These are phyloP conservation scores for Acrobasis consociella DNA, from an alignment of 2,888 invertebrate species.

Conservation along the genomic window DNA sequence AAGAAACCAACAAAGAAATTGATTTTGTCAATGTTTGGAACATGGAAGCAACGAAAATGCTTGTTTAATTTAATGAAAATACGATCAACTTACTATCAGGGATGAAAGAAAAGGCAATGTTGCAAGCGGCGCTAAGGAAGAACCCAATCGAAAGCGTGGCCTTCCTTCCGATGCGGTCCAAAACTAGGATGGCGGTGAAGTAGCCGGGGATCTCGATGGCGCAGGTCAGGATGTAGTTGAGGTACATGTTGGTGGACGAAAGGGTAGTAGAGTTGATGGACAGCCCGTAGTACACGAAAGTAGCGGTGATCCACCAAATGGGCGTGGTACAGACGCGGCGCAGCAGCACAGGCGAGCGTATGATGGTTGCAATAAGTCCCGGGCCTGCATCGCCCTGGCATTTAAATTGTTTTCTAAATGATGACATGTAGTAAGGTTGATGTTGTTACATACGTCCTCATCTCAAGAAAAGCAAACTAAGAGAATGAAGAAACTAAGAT, in stretches of 20 bases:
- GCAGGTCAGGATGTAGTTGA: slow-evolving; percentile 84
- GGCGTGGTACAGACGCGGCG: slow-evolving; percentile 40
- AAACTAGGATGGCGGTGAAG: slow-evolving; percentile 80
- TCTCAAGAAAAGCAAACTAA: too few species aligned
- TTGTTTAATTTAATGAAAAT: neutral
- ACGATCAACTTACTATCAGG: slow-evolving; percentile 61
- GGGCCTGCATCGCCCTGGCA: neutral
- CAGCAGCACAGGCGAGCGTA: slow-evolving; percentile 13
- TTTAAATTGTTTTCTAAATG: too few species aligned
- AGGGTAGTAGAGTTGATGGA: slow-evolving; percentile 84
- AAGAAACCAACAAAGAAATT: too few species aligned
- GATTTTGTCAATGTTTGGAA: too few species aligned
- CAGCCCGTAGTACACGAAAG: slow-evolving; percentile 85
- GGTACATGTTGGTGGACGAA: slow-evolving; percentile 80
- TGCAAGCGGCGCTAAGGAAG: slow-evolving; percentile 82
- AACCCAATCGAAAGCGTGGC: slow-evolving; percentile 81
- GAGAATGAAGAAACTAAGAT: too few species aligned
- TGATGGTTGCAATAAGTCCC: slow-evolving; percentile 24
- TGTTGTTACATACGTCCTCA: too few species aligned
- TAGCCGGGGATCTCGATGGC: slow-evolving; percentile 87
- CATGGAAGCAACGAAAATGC: too few species aligned
- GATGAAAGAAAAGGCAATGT: slow-evolving; percentile 80
- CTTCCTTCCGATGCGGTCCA: slow-evolving; percentile 83
- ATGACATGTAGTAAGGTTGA: too few species aligned
- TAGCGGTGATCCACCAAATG: slow-evolving; percentile 85